Conservation (phyloP, 2,113 vertebrate genomes). For the Rana temporaria region DNA sequence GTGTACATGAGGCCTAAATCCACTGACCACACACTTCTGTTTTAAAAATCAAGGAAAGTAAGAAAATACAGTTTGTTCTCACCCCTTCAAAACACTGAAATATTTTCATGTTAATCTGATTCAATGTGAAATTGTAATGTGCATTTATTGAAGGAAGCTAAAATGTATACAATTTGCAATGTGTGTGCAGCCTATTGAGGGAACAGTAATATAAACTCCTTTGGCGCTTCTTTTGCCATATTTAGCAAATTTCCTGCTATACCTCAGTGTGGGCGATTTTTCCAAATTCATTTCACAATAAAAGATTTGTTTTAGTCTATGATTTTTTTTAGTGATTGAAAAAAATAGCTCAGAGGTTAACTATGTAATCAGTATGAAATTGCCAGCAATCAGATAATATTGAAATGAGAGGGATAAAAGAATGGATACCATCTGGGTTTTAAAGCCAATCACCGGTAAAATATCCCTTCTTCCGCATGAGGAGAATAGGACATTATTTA, state of each 20-base stretch:
- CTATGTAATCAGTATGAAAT: constrained; percentile 51
- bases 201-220: background rate
- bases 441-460: constrained; percentile 41
- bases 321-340: background rate
- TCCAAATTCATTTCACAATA: constrained; percentile 23
- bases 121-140: too few relatives aligned
- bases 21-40: too few relatives aligned
- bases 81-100: too few relatives aligned
- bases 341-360: constrained; percentile 48
- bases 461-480: constrained; percentile 46
- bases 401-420: constrained; percentile 52
- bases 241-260: constrained; percentile 3
- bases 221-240: background rate
- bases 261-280: background rate
- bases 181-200: too few relatives aligned
- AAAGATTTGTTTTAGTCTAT: constrained; percentile 33
- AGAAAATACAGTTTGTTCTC: too few relatives aligned
- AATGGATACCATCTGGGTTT: constrained; percentile 51
- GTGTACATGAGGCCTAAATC: too few relatives aligned
- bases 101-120: too few relatives aligned
- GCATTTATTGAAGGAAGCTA: too few relatives aligned
- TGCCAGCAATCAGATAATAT: constrained; percentile 57
- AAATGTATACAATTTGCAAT: too few relatives aligned
- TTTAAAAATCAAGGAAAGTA: too few relatives aligned
- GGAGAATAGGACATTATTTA: constrained; percentile 54